These are phyloP conservation scores for Andrena haemorrhoa DNA, from an alignment of 2,888 invertebrate genomes.

Conservation along the genomic window DNA sequence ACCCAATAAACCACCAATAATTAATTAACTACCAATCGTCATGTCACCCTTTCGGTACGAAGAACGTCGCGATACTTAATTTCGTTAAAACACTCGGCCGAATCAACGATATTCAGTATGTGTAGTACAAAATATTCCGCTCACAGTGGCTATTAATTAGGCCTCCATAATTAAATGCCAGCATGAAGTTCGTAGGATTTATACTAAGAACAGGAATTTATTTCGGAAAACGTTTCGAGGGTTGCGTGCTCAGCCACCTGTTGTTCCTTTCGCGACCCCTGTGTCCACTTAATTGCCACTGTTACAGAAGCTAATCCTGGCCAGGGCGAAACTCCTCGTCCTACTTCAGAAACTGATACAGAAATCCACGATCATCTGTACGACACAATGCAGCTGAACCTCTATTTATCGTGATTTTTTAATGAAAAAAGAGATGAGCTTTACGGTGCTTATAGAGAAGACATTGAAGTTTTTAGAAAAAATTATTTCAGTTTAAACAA, in stretches of 20 bases:
- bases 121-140: background rate
- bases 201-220: conserved; percentile 26
- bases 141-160: background rate
- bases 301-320: background rate
- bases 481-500: too few species aligned
- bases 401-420: background rate
- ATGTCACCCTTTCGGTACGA: too few species aligned
- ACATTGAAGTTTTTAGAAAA: too few species aligned
- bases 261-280: conserved; percentile 24
- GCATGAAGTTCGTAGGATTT: background rate
- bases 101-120: background rate
- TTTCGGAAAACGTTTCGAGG: conserved; percentile 5
- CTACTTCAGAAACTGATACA: background rate
- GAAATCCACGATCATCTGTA: background rate
- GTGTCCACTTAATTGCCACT: conserved; percentile 20
- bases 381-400: too few species aligned
- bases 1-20: background rate
- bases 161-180: background rate
- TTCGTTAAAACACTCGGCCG: background rate
- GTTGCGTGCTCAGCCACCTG: conserved; percentile 39
- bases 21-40: background rate
- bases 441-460: too few species aligned
- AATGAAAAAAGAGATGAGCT: too few species aligned
- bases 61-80: background rate
- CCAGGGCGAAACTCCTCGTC: background rate